Conservation (phyloP, 2,888 invertebrate species). For the Sclerodermus sp. region DNA sequence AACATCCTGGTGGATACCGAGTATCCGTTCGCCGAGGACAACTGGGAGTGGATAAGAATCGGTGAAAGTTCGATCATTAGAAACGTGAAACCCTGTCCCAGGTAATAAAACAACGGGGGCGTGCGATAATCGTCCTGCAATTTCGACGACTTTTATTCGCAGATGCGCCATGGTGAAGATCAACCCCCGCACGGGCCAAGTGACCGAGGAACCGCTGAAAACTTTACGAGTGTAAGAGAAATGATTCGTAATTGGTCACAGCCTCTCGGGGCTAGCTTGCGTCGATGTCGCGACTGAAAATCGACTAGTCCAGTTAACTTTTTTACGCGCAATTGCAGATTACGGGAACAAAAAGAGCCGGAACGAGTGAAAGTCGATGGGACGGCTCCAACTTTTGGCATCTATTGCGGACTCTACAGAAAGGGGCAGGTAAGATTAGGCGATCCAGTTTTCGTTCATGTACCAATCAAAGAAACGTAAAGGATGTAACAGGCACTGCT, state of each 20-base stretch:
- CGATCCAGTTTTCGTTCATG: constrained; percentile 59
- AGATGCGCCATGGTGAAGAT: constrained; percentile 58
- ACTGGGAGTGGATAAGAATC: constrained; percentile 64
- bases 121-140: too few relatives aligned
- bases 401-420: constrained; percentile 59
- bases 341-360: constrained; percentile 32
- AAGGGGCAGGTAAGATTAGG: constrained; percentile 59
- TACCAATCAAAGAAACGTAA: too few relatives aligned
- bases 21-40: constrained; percentile 60
- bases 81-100: constrained; percentile 62
- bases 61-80: constrained; percentile 59
- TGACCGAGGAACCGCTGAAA: constrained; percentile 59
- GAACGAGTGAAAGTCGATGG: constrained; percentile 40
- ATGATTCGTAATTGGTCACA: too few relatives aligned
- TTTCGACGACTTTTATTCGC: background rate
- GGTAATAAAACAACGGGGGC: too few relatives aligned
- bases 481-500: too few relatives aligned
- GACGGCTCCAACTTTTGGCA: constrained; percentile 59
- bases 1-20: constrained; percentile 62
- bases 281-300: too few relatives aligned
- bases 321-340: constrained; percentile 22
- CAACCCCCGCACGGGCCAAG: constrained; percentile 59
- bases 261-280: too few relatives aligned
- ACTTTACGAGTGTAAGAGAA: constrained; percentile 53
- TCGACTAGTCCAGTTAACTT: too few relatives aligned